Percentiles rank a stretch among this genome's conserved stretches.
These are phyloP conservation scores for Phaenicophaeus curvirostris DNA, from an alignment of 2,797 vertebrate genomes.

Conservation along the genomic window DNA sequence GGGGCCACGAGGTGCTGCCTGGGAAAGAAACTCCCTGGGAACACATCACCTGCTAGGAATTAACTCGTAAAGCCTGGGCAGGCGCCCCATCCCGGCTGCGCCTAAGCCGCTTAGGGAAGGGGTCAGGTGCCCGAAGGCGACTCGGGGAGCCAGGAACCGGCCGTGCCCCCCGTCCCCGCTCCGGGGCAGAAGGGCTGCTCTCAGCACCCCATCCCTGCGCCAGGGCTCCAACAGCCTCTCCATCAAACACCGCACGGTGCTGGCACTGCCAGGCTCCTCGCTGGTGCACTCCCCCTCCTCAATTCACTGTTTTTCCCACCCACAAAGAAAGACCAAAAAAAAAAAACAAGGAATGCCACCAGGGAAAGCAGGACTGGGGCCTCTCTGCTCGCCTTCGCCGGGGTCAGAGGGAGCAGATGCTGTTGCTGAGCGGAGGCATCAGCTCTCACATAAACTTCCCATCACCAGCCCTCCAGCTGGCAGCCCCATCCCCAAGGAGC, in stretches of 20 bases:
- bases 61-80: slow-evolving; percentile 24
- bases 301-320: background rate
- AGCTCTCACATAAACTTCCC: background rate
- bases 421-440: background rate
- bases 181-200: background rate
- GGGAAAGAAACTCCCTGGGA: slow-evolving; percentile 29
- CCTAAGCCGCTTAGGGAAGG: slow-evolving; percentile 56
- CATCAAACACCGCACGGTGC: accelerated
- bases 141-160: background rate
- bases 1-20: background rate
- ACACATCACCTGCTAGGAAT: slow-evolving; percentile 66
- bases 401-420: background rate
- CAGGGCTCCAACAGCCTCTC: background rate
- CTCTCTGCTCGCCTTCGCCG: accelerated
- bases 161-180: background rate
- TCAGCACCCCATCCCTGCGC: background rate
- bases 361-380: background rate
- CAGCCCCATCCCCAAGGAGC: background rate
- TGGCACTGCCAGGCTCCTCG: background rate
- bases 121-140: slow-evolving; percentile 22
- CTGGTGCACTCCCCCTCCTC: accelerated
- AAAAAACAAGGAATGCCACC: too few relatives aligned
- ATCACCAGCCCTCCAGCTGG: accelerated
- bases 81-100: background rate
- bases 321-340: background rate